phyloP scores from a whole-genome alignment of 30 jellyfish, hydroid and myxozoan species.

The Turritopsis rubra region DNA sequence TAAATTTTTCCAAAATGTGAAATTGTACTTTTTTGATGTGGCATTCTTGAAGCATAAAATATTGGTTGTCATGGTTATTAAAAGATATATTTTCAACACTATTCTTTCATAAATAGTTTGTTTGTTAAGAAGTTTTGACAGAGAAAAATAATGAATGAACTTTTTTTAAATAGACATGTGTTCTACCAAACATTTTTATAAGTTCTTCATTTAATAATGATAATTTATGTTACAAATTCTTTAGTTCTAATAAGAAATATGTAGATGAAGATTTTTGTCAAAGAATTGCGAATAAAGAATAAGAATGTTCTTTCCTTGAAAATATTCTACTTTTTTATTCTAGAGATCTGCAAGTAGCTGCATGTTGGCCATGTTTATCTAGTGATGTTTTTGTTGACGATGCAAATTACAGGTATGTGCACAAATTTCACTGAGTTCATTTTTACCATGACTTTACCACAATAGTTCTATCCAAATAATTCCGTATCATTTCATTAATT shows the following conservation, averaged over 20 bases:
- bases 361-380: slow-evolving; percentile 81
- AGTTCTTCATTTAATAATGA: too few species aligned
- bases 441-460: too few species aligned
- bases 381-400: slow-evolving; percentile 75
- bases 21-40: not conserved
- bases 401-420: slow-evolving; percentile 62
- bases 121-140: not conserved
- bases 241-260: too few species aligned
- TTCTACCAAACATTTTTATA: too few species aligned
- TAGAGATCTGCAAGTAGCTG: slow-evolving; percentile 76
- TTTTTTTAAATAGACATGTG: too few species aligned
- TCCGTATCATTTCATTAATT: too few species aligned
- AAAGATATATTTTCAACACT: not conserved
- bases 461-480: too few species aligned
- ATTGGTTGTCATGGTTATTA: not conserved
- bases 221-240: too few species aligned
- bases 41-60: not conserved
- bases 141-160: not conserved
- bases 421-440: too few species aligned
- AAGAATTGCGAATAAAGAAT: too few species aligned
- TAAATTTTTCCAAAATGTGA: not conserved
- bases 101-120: not conserved
- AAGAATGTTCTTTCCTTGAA: too few species aligned
- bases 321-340: not conserved
- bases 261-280: too few species aligned